Conservation (phyloP, 2,113 vertebrate genomes). For the Buteo buteo region DNA sequence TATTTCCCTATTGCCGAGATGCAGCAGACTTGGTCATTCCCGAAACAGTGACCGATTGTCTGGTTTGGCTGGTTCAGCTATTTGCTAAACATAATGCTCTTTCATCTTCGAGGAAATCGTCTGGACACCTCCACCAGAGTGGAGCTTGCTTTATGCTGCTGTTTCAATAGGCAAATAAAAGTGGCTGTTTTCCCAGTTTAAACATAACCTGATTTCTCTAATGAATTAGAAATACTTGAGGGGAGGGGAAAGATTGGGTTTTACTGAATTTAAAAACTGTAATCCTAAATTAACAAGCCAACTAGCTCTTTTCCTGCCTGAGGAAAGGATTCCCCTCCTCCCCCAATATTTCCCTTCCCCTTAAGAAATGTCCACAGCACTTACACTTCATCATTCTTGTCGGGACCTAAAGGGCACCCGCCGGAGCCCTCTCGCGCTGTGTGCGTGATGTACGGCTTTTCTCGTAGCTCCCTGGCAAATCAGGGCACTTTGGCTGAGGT, state of each 20-base stretch:
- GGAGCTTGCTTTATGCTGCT: slow-evolving; percentile 52
- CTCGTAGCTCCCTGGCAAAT: neutral
- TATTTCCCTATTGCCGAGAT: neutral
- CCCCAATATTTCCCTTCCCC: neutral
- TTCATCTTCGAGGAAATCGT: slow-evolving; percentile 61
- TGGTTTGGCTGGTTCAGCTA: slow-evolving; percentile 53
- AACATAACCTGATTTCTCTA: slow-evolving; percentile 41
- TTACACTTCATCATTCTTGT: neutral
- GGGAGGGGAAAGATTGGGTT: neutral
- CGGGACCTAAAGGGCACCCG: neutral
- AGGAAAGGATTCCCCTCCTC: neutral
- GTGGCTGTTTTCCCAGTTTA: slow-evolving; percentile 10
- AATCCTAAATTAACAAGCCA: neutral
- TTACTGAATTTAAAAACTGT: neutral
- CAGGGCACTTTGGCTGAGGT: neutral
- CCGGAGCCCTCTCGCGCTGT: neutral
- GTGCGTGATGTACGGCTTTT: neutral
- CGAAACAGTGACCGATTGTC: slow-evolving; percentile 52
- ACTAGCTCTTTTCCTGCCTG: neutral
- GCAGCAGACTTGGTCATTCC: neutral
- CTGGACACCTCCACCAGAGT: slow-evolving; percentile 48
- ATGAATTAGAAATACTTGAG: neutral
- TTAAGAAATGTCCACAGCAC: neutral
- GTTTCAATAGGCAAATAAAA: slow-evolving; percentile 51
- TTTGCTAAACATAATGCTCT: slow-evolving; percentile 63